Evolutionary conservation across 2,888 invertebrate genomes (phyloP).

Genomic region (Brenthis hecate): DNA sequence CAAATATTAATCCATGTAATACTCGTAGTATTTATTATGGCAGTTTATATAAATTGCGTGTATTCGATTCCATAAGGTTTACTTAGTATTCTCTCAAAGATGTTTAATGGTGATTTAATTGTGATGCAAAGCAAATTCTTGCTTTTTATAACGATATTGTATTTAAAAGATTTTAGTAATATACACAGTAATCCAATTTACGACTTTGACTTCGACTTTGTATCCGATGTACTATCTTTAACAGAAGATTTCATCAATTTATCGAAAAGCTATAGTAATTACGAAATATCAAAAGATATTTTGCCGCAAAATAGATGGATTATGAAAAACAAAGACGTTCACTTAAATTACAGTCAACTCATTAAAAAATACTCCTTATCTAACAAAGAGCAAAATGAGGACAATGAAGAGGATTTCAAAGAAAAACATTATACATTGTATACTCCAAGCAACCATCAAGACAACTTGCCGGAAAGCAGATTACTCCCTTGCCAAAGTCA

Average conservation of each 20-base stretch:
- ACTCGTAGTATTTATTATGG: too few relatives aligned
- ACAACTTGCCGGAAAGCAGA: too few relatives aligned
- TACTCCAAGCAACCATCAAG: too few relatives aligned
- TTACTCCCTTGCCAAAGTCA: too few relatives aligned
- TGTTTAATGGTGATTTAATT: conserved; percentile 28
- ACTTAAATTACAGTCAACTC: conserved; percentile 46
- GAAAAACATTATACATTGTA: too few relatives aligned
- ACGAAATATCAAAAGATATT: conserved; percentile 19
- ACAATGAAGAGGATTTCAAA: too few relatives aligned
- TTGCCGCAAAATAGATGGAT: conserved; percentile 21
- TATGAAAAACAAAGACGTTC: conserved; percentile 19
- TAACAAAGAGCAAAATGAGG: conserved; percentile 6
- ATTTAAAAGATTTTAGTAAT: conserved; percentile 28
- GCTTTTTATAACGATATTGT: conserved; percentile 27
- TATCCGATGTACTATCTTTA: conserved; percentile 26
- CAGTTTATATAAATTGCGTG: too few relatives aligned
- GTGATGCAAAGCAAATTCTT: conserved; percentile 30
- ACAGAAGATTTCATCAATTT: conserved; percentile 30
- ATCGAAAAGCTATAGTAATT: conserved; percentile 25
- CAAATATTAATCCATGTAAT: neutral
- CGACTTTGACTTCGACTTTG: conserved; percentile 30
- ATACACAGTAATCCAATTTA: conserved; percentile 25
- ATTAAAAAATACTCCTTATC: conserved; percentile 38
- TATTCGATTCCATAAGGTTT: conserved; percentile 26
- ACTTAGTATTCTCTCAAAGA: conserved; percentile 19